Percentiles rank a stretch among this genome's conserved stretches.
Conservation (phyloP, 1,140 invertebrate species). For the Trichoplusia ni region DNA sequence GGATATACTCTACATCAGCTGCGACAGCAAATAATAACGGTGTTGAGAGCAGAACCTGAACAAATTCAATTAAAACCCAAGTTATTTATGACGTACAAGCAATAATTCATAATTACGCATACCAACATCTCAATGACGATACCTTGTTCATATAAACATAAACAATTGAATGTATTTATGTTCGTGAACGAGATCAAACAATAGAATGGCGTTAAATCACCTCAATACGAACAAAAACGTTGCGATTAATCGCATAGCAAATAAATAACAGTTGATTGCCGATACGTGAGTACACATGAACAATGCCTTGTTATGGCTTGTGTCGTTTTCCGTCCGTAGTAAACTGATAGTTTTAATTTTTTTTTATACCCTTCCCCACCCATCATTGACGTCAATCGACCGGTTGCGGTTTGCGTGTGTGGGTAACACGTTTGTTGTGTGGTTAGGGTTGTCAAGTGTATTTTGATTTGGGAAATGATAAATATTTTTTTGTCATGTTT, state of each 20-base stretch:
- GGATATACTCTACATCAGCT: too few species aligned
- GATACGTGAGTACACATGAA: conserved; percentile 43
- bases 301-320: conserved; percentile 67
- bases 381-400: conserved; percentile 60
- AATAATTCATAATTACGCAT: conserved; percentile 3
- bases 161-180: not conserved
- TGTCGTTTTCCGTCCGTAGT: conserved; percentile 46
- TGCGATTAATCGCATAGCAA: conserved; percentile 6
- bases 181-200: conserved; percentile 18
- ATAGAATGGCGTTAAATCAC: not conserved
- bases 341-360: conserved; percentile 56
- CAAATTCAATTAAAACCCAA: too few species aligned
- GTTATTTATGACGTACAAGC: too few species aligned
- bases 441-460: conserved; percentile 45
- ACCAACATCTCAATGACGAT: not conserved
- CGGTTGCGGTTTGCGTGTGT: conserved; percentile 53
- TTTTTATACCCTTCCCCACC: conserved; percentile 37
- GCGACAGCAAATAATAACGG: too few species aligned
- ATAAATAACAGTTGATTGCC: conserved; percentile 23
- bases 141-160: not conserved
- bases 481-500: too few species aligned
- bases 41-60: too few species aligned
- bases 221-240: not conserved
- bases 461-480: too few species aligned
- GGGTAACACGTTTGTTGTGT: conserved; percentile 37